phyloP scores from a whole-genome alignment of 2,888 invertebrate genomes.

The Caenorhabditis panamensis region DNA sequence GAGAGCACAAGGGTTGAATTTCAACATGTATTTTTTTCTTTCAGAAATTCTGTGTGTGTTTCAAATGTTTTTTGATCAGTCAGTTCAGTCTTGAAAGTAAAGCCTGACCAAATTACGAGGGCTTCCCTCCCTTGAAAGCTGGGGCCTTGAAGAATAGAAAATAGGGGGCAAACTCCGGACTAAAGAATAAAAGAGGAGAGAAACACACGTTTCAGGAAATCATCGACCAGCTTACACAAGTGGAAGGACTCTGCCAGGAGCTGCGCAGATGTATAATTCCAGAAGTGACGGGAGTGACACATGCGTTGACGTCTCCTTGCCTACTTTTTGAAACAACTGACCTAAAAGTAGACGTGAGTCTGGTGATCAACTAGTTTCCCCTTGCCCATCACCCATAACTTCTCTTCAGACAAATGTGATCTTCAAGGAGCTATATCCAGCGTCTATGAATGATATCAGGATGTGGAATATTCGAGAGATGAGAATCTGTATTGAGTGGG shows the following conservation, averaged over 20 bases:
- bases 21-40: conserved; percentile 41
- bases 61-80: conserved; percentile 53
- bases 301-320: conserved; percentile 72
- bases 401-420: conserved; percentile 74
- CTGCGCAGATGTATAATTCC: conserved; percentile 76
- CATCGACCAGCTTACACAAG: conserved; percentile 72
- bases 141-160: conserved; percentile 7
- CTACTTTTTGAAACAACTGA: conserved; percentile 75
- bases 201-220: conserved; percentile 70
- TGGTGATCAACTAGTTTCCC: conserved; percentile 43
- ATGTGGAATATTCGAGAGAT: conserved; percentile 81
- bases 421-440: conserved; percentile 79
- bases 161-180: background rate
- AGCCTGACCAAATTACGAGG: conserved; percentile 28
- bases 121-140: conserved; percentile 25
- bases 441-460: conserved; percentile 81
- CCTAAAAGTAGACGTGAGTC: conserved; percentile 76
- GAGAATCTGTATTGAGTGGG: conserved; percentile 80
- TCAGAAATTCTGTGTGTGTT: conserved; percentile 26
- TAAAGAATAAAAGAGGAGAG: too few species aligned
- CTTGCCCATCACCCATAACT: conserved; percentile 14
- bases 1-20: too few species aligned
- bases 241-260: conserved; percentile 77
- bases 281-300: conserved; percentile 73
- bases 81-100: conserved; percentile 4